Base-by-base conservation (phyloP, 2,888 invertebrate species). In the Unio pictorum region DNA sequence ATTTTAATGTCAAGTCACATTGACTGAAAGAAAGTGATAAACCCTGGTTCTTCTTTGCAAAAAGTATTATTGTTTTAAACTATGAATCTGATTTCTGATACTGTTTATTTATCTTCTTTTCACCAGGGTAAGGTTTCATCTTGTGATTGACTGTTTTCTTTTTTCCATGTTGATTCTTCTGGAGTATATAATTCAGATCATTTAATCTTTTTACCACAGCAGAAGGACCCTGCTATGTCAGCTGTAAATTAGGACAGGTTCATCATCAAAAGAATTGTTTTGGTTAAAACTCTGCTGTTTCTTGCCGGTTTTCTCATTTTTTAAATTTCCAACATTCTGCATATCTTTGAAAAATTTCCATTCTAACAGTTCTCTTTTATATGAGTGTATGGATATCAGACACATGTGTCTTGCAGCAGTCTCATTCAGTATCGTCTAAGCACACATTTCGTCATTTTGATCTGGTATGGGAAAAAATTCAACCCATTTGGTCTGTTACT, bases 251-350 rank as follows among this genome's bases (percentile, higher is more conserved):
- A 30, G 59, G 74, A 77, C n/a, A 74, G 69, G 54, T 73, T 71
- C 2, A 77, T 61, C 71, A 76, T 76, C 2, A 45, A 59, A 78
- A 30, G 8, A 71, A 76, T 28, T 28, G 28, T 28, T 28, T 26
- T 68, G 26, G 60, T 79, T 77, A 26, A 74, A 75, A 26, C 72
- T 45, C 75, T 26, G 58, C 68, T 28, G 28, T 76, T 71, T 57
- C 71, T 58, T 1, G 74, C 61, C 28, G 67, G 23, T 23, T 23
- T 23, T 23, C 23, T 23, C 23, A 23, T 23, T 23, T 23, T 23
- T 23, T 23, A 23, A 23, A 66, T 56, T 75, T 73, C 55, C 8
- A 72, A 28, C 66, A 68, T 62, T 55, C 59, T 18, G 60, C 72
- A 72, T 30, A 28, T 2, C 28, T 3, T 3, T 28, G 28, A 28